These are phyloP conservation scores for Galeopsomyia nigrocyanea DNA, from an alignment of 2,888 invertebrate genomes.

Conservation along the genomic window DNA sequence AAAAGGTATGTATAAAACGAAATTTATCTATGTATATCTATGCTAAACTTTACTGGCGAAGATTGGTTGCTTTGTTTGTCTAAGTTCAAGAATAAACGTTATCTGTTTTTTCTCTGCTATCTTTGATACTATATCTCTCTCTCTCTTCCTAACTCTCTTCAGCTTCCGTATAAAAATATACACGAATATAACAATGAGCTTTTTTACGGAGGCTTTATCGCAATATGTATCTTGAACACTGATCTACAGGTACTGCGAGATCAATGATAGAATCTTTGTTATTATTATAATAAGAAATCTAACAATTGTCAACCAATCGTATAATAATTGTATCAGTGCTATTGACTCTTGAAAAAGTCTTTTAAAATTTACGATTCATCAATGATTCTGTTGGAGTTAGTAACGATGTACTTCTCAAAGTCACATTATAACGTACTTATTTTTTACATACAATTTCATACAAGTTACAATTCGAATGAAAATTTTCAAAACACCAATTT, in stretches of 20 bases:
- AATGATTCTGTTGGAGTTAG: slow-evolving; percentile 9
- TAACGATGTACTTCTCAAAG: slow-evolving; percentile 10
- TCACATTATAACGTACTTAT: background rate
- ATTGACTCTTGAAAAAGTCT: slow-evolving; percentile 34
- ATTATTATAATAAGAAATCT: slow-evolving; percentile 25
- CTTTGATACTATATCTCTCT: background rate
- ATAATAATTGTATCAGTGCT: slow-evolving; percentile 7
- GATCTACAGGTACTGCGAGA: slow-evolving; percentile 31
- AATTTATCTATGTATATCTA: slow-evolving; percentile 7
- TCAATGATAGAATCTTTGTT: slow-evolving; percentile 26
- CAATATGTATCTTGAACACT: slow-evolving; percentile 37
- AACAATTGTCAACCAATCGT: slow-evolving; percentile 7
- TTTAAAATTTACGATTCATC: slow-evolving; percentile 20
- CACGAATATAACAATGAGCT: slow-evolving; percentile 31
- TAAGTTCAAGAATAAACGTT: background rate
- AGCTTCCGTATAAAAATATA: slow-evolving; percentile 47
- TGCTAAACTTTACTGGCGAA: slow-evolving; percentile 15
- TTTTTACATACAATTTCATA: too few species aligned
- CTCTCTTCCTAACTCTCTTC: background rate
- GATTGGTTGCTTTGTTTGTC: too few species aligned
- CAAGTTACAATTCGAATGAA: too few species aligned
- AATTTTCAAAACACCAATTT: too few species aligned
- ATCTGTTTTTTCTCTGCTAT: background rate
- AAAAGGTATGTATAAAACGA: slow-evolving; percentile 38
- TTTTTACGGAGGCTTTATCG: slow-evolving; percentile 28